Base-by-base conservation (phyloP, 1,140 invertebrate genomes). In the Sinella curviseta region DNA sequence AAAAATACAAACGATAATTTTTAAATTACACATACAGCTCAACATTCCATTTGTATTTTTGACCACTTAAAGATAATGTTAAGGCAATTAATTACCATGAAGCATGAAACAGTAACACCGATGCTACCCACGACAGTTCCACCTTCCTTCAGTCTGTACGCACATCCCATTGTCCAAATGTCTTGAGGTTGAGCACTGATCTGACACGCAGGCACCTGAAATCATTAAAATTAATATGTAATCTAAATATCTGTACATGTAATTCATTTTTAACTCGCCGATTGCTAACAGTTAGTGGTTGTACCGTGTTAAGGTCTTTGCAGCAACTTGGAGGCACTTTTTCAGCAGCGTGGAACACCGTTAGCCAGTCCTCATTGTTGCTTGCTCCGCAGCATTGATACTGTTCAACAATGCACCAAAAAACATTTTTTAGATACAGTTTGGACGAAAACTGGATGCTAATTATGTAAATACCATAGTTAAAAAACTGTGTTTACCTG, bases 321-420 rank as follows among this genome's bases (percentile, higher is more conserved):
- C 94, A 96, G 84, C 94, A 96, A 60, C 93, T 94, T 70, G 91
- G 88, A 0, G 95, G 94, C 30, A 94, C 89, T 48, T 89, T 89
- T 60, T 91, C 91, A 36, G 84, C 80, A 0, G 77, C 81, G 82
- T 90, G 89, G 83, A 86, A 48, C 78, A 76, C 74, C 33, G 60
- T 82, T 20, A 76, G 54, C 94, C 94, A 96, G 85, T 95, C 93
- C 73, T 89, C 87, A 85, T 90, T 92, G 73, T 88, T 89, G 74
- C 89, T 89, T 0, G 96, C 92, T 24, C 94, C 95, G 84, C 95
- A 96, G 86, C 95, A 97, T 84, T 93, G 90, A 54, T 96, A 88
- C 87, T 94, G 87, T 14, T 90, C 87, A 74, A 55, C 77, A 82
- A 82, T 24, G 65, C 82, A 84, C 57, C 54, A 34, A 28, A 74